Evolutionary conservation across 2,113 vertebrate species (phyloP), one percentile per base, ranked within the genome.

Genomic region (Thalassarche chlororhynchos): DNA sequence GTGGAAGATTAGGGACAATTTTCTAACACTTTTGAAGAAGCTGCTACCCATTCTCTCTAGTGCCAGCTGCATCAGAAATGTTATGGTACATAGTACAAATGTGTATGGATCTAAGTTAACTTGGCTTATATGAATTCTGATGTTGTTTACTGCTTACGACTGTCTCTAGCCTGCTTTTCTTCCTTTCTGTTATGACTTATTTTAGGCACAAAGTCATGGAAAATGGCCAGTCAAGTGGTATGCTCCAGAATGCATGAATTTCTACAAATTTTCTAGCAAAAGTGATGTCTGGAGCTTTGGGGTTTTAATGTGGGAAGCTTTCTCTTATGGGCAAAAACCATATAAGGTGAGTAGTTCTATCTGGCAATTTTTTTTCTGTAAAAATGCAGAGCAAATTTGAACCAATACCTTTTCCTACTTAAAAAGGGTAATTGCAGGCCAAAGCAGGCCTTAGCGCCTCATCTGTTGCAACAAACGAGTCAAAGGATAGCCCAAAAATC

Each of bases 191-290:
- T 92, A 40, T 32, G 20, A 40, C 1, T 26, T 68, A 23, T 46
- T 97, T 17, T 95, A 99, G 99, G 99, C 99, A 42, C 99, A 99
- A 96, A 98, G 98, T 90, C 99, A 99, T 15, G 99, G 99, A 51
- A 99, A 99, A 96, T 99, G 99, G 99, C 99, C 99, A 1, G 98
- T 99, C 46, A 99, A 99, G 85, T 99, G 99, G 99, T 99, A 99
- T 7, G 99, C 99, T 24, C 99, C 99, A 0, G 99, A 99, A 95
- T 99, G 99, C 71, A 99, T 99, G 78, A 99, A 99, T 98, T 99
- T 98, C 98, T 99, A 98, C 85, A 99, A 99, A 91, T 99, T 99
- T 98, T 99, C 99, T 57, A 99, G 99, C 89, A 99, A 99, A 96
- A 99, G 99, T 66, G 99, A 99, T 18, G 99, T 99, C 79, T 99